Conservation (phyloP, 2,888 invertebrate genomes). For the Pyrrhia umbra region DNA sequence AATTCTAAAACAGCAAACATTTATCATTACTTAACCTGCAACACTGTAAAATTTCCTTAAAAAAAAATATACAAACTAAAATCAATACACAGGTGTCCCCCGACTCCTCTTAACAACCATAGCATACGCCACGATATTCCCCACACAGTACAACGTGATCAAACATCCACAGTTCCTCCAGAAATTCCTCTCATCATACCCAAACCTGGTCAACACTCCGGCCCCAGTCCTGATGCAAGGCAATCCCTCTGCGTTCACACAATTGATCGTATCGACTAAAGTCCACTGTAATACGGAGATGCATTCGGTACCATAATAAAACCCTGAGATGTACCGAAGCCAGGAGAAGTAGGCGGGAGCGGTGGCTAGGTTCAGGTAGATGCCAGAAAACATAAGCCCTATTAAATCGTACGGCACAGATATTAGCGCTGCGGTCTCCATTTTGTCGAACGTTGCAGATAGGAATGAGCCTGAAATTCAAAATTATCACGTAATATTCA, state of each 20-base stretch:
- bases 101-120: slow-evolving; percentile 85
- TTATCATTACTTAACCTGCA: too few relatives aligned
- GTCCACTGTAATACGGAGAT: slow-evolving; percentile 93
- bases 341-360: slow-evolving; percentile 88
- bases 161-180: slow-evolving; percentile 84
- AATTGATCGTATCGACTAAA: slow-evolving; percentile 90
- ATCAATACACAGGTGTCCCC: slow-evolving; percentile 85
- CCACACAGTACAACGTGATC: slow-evolving; percentile 76
- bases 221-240: slow-evolving; percentile 91
- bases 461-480: slow-evolving; percentile 90
- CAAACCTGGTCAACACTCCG: slow-evolving; percentile 90
- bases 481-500: slow-evolving; percentile 39
- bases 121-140: slow-evolving; percentile 81
- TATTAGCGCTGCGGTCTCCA: slow-evolving; percentile 92
- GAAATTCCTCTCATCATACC: slow-evolving; percentile 84
- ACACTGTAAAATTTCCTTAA: neutral
- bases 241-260: slow-evolving; percentile 87
- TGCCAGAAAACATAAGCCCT: slow-evolving; percentile 92
- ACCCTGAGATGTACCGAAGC: slow-evolving; percentile 92
- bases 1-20: too few relatives aligned
- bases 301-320: slow-evolving; percentile 93
- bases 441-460: slow-evolving; percentile 92
- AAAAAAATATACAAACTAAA: neutral
- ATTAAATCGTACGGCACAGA: slow-evolving; percentile 92
- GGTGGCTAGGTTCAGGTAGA: slow-evolving; percentile 91